phyloP scores from a whole-genome alignment of 2,113 vertebrate species.

The Neotragus pygmaeus region DNA sequence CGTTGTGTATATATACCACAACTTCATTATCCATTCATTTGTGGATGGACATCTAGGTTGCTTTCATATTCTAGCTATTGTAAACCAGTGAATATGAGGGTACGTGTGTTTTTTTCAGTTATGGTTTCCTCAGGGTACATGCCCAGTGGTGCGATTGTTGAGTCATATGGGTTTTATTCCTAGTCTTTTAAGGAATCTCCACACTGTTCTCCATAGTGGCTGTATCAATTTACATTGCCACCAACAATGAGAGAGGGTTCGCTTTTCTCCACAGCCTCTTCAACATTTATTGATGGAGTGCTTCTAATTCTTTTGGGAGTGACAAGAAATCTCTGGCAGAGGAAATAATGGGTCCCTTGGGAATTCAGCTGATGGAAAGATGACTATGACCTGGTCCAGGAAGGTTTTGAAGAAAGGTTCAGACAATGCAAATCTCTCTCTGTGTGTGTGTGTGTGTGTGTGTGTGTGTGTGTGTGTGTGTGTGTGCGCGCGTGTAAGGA shows the following conservation, averaged over 20 bases:
- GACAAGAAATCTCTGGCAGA: neutral
- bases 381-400: neutral
- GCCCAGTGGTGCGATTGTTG: neutral
- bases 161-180: neutral
- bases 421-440: neutral
- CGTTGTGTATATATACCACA: neutral
- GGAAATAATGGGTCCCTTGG: neutral
- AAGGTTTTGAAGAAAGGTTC: neutral
- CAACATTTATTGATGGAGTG: neutral
- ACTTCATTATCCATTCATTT: neutral
- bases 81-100: neutral
- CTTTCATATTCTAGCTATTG: neutral
- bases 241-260: neutral
- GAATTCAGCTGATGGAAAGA: neutral
- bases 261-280: neutral
- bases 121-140: neutral
- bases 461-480: neutral
- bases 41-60: neutral
- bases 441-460: no score
- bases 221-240: neutral
- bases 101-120: neutral
- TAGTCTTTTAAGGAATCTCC: neutral
- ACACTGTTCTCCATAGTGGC: neutral
- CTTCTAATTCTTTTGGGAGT: neutral
- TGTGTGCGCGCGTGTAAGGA: neutral